Conservation (phyloP, 2,888 invertebrate species). For the Iphiclides podalirius region DNA sequence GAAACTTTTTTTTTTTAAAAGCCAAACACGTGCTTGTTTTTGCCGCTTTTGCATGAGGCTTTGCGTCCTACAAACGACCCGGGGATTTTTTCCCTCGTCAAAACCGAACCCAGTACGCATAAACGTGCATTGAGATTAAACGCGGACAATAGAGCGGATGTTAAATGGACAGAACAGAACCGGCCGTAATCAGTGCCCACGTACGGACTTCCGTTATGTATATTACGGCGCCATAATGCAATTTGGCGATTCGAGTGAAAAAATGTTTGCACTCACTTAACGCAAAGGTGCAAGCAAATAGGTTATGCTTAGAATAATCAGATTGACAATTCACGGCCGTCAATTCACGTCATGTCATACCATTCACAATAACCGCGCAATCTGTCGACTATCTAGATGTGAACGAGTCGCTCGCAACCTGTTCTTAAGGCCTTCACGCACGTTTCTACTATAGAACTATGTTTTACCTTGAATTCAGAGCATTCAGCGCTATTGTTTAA, state of each 20-base stretch:
- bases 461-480: constrained; percentile 28
- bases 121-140: constrained; percentile 42
- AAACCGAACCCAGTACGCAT: constrained; percentile 28
- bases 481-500: not conserved
- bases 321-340: constrained; percentile 29
- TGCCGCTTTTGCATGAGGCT: constrained; percentile 2
- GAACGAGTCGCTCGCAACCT: constrained; percentile 49
- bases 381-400: constrained; percentile 41
- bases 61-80: constrained; percentile 23
- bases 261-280: not conserved
- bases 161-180: constrained; percentile 46
- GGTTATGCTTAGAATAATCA: constrained; percentile 15
- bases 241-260: constrained; percentile 4
- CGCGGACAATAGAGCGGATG: constrained; percentile 62
- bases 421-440: constrained; percentile 49
- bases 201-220: constrained; percentile 54
- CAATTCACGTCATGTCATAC: constrained; percentile 23
- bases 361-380: constrained; percentile 37
- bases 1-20: constrained; percentile 22
- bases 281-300: constrained; percentile 9
- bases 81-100: constrained; percentile 23
- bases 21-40: constrained; percentile 25
- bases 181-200: constrained; percentile 49
- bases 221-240: constrained; percentile 1
- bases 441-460: constrained; percentile 39